These are phyloP conservation scores for Eufriesea mexicana DNA, from an alignment of 1,140 invertebrate species.

Conservation along the genomic window DNA sequence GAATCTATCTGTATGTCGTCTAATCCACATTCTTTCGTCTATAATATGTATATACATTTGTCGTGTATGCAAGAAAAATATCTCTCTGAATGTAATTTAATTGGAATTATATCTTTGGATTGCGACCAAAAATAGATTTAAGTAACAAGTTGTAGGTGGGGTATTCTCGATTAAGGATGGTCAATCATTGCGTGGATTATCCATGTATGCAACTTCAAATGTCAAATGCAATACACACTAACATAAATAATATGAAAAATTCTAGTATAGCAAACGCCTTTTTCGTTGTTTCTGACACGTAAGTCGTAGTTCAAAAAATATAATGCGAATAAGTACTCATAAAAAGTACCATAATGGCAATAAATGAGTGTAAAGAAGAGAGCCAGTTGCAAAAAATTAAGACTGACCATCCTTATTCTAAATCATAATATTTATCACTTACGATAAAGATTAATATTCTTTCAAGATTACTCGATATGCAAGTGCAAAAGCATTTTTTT, in stretches of 20 bases:
- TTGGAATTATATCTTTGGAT: constrained; percentile 68
- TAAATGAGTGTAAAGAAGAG: constrained; percentile 12
- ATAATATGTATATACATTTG: constrained; percentile 60
- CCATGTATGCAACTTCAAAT: constrained; percentile 13
- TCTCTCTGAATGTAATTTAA: constrained; percentile 65
- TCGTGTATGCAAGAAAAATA: constrained; percentile 72
- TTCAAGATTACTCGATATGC: constrained; percentile 70
- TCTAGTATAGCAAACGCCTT: background rate
- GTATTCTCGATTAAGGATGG: constrained; percentile 60
- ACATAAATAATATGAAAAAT: constrained; percentile 12
- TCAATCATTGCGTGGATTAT: constrained; percentile 52
- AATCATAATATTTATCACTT: constrained; percentile 47
- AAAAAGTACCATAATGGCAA: constrained; percentile 6
- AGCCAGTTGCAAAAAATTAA: constrained; percentile 33
- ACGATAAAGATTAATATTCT: constrained; percentile 56
- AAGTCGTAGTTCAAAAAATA: constrained; percentile 17
- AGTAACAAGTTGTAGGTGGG: constrained; percentile 65
- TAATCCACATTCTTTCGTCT: constrained; percentile 53
- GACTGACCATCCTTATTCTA: constrained; percentile 64
- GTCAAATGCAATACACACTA: background rate
- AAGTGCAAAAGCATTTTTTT: constrained; percentile 72
- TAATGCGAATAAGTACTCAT: constrained; percentile 3
- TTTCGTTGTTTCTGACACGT: constrained; percentile 42
- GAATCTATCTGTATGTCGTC: constrained; percentile 44
- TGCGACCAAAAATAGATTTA: constrained; percentile 72